Evolutionary conservation across 1,140 invertebrate species (phyloP), one percentile per base, ranked within the genome.

Genomic region (Drosophila saltans): DNA sequence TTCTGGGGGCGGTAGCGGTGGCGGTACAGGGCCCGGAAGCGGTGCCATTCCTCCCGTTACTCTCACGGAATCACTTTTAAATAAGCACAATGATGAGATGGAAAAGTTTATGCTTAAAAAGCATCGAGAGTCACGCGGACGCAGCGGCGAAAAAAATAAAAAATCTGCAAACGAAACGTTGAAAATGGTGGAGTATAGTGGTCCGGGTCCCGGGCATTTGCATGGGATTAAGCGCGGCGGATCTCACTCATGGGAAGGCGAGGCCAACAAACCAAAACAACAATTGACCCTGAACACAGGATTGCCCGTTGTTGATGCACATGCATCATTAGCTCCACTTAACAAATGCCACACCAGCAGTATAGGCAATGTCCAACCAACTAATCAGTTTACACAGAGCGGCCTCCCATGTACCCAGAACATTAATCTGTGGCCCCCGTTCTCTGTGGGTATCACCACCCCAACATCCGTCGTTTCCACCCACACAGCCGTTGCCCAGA

Each of bases 1-100:
- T 26, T 52, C 72, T 0, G 69, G 61, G 0, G 72, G 91, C 1
- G 94, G 94, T 43, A 94, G 91, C 81, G 1, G 64, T 0, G 66
- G 55, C 0, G 69, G 41, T 0, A 56, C 62, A 0, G 72, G 56
- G 0, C 59, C 70, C 0, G 72, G 40, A 0, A 75, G 62, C 0
- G 72, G 57, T 3, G 16, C 52, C 26, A 36, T 43, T 1, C 74
- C 73, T 0, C 74, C 66, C 1, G 92, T 94, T 0, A 93, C 93
- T 9, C 92, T 96, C 2, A 96, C 96, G 0, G 95, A 96, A 84
- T 93, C 93, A 1, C 58, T 96, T 48, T 90, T 97, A 1, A 94
- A 91, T 63, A 95, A 94, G 72, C 96, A 96, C 78, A 96, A 96
- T 88, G 95, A 96, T 74, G 94, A 96, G 61, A 97, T 96, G 96